Evolutionary conservation across 2,113 vertebrate genomes (phyloP), one percentile per base, ranked within the genome.

Genomic region (Alethe diademata): DNA sequence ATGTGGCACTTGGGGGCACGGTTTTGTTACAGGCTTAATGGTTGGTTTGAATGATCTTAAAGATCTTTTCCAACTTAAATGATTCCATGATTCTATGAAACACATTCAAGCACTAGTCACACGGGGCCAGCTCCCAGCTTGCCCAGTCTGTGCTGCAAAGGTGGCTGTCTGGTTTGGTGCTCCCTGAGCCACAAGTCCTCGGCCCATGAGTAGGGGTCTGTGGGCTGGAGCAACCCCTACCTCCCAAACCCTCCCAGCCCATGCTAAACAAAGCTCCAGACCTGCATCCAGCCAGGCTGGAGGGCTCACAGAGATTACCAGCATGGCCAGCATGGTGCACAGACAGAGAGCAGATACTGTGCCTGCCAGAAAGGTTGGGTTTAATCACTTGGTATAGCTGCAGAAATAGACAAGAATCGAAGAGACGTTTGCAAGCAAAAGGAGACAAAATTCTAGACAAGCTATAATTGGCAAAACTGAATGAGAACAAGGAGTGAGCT

Each of bases 381-480:
- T 78, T 73, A 54, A 73, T 66, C 80, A 26, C 20, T 75, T 23
- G 13, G 47, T 48, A 33, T 91, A 70, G 71, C 67, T 80, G 60
- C 60, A 90, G 56, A 94, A 97, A 91, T 86, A 36, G 69, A 60
- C 10, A 38, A 69, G 47, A 70, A 70, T 9, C 64, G 71, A 92
- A 85, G 53, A 82, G 58, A 82, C 0, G 0, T 60, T 66, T 43
- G 26, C 60, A 80, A 81, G 80, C 42, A 70, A 90, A 42, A 93
- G 43, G 74, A 86, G 47, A 86, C 3, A 6, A 91, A 92, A 91
- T 86, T 87, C 73, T 72, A 92, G 80, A 76, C 67, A 74, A 90
- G 76, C 43, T 71, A 36, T 91, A 90, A 94, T 66, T 88, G 92
- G 86, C 67, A 95, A 88, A 93, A 51, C 67, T 67, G 82, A 90